These are phyloP conservation scores for Aspidiotus rigidus DNA, from an alignment of 2,888 invertebrate genomes.

Conservation along the genomic window DNA sequence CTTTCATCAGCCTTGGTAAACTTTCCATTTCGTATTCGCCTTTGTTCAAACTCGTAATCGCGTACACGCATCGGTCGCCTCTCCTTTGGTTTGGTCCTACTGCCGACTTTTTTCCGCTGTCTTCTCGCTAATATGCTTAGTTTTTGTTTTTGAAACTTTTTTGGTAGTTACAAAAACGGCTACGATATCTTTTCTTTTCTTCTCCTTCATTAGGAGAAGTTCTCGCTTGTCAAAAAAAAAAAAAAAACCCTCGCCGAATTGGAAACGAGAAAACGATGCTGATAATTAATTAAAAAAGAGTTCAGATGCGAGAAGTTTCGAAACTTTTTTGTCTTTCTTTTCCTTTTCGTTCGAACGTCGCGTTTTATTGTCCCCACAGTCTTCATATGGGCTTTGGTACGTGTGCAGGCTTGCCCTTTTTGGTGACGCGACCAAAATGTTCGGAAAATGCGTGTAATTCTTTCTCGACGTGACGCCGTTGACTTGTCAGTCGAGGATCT, in stretches of 20 bases:
- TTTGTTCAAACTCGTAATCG: too few relatives aligned
- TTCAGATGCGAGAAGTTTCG: neutral
- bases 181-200: neutral
- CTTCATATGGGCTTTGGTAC: too few relatives aligned
- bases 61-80: too few relatives aligned
- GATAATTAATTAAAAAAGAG: conserved; percentile 1
- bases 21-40: neutral
- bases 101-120: neutral
- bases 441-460: neutral
- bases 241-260: too few relatives aligned
- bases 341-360: neutral
- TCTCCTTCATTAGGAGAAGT: too few relatives aligned
- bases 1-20: conserved; percentile 29
- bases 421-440: neutral
- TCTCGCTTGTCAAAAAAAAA: too few relatives aligned
- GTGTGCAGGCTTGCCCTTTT: neutral
- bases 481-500: neutral
- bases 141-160: neutral
- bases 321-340: neutral
- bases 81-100: too few relatives aligned
- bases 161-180: neutral
- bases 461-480: neutral
- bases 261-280: neutral
- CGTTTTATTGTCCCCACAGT: neutral
- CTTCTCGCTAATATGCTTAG: neutral